Evolutionary conservation across 2,888 invertebrate species (phyloP).

Genomic region (Notodonta ziczac): DNA sequence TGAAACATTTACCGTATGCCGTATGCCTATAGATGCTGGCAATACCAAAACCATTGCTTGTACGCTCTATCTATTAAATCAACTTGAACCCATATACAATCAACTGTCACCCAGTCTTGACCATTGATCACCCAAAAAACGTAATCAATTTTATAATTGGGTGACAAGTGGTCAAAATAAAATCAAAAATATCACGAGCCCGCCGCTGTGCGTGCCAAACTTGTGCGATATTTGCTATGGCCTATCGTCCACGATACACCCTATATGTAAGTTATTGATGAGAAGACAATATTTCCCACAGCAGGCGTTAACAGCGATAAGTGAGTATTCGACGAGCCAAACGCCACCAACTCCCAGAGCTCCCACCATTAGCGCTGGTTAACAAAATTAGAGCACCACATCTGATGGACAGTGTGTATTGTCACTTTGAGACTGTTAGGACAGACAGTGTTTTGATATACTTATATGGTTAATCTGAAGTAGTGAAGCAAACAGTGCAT

Average conservation of each 20-base stretch:
- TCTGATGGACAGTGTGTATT: slow-evolving; percentile 5
- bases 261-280: slow-evolving; percentile 19
- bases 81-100: too few species aligned
- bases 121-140: too few species aligned
- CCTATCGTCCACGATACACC: not conserved
- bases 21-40: too few species aligned
- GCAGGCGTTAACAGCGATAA: slow-evolving; percentile 50
- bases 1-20: too few species aligned
- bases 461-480: not conserved
- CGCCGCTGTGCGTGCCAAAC: too few species aligned
- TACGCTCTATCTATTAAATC: too few species aligned
- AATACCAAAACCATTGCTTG: too few species aligned
- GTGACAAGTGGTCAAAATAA: too few species aligned
- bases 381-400: slow-evolving; percentile 23
- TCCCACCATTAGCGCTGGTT: slow-evolving; percentile 18
- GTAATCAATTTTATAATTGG: too few species aligned
- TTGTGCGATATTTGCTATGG: too few species aligned
- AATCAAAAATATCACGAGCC: too few species aligned
- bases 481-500: not conserved
- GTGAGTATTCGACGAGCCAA: slow-evolving; percentile 20
- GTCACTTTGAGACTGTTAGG: not conserved
- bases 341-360: slow-evolving; percentile 4
- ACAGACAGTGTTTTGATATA: not conserved
- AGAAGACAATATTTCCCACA: slow-evolving; percentile 57
- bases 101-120: too few species aligned